Percentiles rank a stretch among this genome's conserved stretches.
Evolutionary conservation across 1,140 invertebrate genomes (phyloP).

Genomic region (Drosophila erecta): DNA sequence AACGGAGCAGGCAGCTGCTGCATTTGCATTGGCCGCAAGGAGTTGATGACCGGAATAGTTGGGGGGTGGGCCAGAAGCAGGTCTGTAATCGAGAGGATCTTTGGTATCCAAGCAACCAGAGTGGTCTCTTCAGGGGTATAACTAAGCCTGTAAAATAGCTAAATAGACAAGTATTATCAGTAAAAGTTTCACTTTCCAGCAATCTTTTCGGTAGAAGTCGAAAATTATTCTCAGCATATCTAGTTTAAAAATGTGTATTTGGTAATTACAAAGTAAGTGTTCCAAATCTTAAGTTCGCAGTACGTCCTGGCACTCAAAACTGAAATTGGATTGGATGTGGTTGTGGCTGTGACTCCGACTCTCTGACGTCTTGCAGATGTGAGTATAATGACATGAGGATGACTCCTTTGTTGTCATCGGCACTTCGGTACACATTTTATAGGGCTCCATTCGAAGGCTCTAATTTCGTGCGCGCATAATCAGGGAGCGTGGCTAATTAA

Average conservation of each 20-base stretch:
- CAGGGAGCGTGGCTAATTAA: constrained; percentile 76
- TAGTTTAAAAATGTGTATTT: constrained; percentile 1
- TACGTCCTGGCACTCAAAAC: constrained; percentile 3
- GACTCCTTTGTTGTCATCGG: constrained; percentile 16
- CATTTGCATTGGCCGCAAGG: constrained; percentile 34
- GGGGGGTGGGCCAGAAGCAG: neutral
- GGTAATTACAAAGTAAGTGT: neutral
- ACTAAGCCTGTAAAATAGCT: neutral
- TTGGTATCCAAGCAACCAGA: no score
- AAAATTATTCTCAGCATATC: neutral
- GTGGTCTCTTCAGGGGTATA: no score
- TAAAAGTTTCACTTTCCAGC: neutral
- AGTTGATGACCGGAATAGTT: constrained; percentile 35
- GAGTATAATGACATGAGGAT: constrained; percentile 13
- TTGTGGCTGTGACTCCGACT: neutral
- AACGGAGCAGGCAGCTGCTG: constrained; percentile 36
- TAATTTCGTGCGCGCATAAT: constrained; percentile 75
- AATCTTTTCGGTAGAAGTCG: neutral
- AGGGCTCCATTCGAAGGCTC: constrained; percentile 33
- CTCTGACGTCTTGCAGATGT: constrained; percentile 11
- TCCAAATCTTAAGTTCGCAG: neutral
- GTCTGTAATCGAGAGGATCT: neutral
- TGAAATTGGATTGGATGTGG: constrained; percentile 21
- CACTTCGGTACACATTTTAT: constrained; percentile 43
- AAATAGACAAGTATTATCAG: neutral